phyloP scores from a whole-genome alignment of 64 coral and sea anemone genomes.

The Montipora foliosa region DNA sequence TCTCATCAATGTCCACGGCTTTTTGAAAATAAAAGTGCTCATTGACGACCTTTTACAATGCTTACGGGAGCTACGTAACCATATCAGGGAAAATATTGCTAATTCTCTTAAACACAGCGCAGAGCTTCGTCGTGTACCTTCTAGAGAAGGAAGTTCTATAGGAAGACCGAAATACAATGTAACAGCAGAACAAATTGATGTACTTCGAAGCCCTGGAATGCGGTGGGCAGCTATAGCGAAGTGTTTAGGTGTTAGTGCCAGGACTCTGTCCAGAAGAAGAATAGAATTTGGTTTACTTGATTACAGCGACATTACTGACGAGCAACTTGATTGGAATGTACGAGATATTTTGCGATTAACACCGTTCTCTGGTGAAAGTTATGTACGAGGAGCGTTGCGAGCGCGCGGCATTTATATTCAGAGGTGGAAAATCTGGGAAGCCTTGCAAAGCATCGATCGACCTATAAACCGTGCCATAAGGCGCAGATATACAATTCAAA shows the following conservation, averaged over 20 bases:
- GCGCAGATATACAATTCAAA: conserved; percentile 57
- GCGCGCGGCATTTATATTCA: neutral
- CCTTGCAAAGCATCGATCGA: conserved; percentile 43
- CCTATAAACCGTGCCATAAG: conserved; percentile 43
- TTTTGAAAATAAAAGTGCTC: no score
- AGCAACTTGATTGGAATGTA: no score
- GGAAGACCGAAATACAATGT: conserved; percentile 29
- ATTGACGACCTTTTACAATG: no score
- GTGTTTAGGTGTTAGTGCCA: conserved; percentile 34
- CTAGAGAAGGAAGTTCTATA: conserved; percentile 7
- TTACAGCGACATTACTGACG: conserved; percentile 16
- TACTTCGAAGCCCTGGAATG: conserved; percentile 35
- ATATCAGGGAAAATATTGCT: no score
- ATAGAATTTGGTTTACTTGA: conserved; percentile 36
- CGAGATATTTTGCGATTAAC: neutral
- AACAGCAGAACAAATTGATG: conserved; percentile 27
- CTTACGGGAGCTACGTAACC: no score
- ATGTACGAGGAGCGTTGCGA: conserved; percentile 44
- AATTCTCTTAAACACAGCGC: no score
- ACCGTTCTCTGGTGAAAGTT: conserved; percentile 45
- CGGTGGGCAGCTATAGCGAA: conserved; percentile 27
- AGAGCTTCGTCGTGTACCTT: conserved; percentile 12
- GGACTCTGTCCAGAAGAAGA: conserved; percentile 56
- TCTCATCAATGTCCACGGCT: no score
- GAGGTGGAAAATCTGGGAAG: conserved; percentile 29